Conservation (phyloP, 2,113 vertebrate genomes). For the Syngnathus typhle region DNA sequence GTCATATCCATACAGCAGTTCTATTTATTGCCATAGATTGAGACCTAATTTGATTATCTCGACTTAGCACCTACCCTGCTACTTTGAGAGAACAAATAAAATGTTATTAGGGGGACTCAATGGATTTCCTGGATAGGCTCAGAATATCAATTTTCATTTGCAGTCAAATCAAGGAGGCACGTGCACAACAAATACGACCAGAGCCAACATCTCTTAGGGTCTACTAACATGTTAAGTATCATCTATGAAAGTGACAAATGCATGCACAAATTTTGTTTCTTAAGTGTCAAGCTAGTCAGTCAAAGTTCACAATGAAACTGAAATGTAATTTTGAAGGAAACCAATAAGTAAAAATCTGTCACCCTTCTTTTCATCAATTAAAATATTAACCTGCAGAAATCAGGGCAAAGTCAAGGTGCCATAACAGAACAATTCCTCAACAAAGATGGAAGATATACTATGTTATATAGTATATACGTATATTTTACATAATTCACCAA, state of each 20-base stretch:
- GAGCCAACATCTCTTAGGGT: not conserved
- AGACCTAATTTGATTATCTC: slow-evolving; percentile 26
- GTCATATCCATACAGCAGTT: slow-evolving; percentile 24
- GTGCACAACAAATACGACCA: slow-evolving; percentile 1
- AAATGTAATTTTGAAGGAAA: too few species aligned
- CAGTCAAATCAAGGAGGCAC: slow-evolving; percentile 5
- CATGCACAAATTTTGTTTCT: not conserved
- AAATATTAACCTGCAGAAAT: not conserved
- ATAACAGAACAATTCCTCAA: too few species aligned
- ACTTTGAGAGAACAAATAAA: slow-evolving; percentile 25
- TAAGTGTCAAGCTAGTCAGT: not conserved
- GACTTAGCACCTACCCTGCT: not conserved
- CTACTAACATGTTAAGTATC: not conserved
- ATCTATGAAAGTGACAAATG: not conserved
- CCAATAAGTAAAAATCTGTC: too few species aligned
- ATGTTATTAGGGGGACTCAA: slow-evolving; percentile 37
- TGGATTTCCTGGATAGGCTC: slow-evolving; percentile 31
- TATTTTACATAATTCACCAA: too few species aligned
- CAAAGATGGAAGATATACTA: too few species aligned
- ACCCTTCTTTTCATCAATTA: not conserved
- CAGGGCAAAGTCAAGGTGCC: too few species aligned
- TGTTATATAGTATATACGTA: too few species aligned
- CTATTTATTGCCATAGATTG: slow-evolving; percentile 35
- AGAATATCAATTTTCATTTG: slow-evolving; percentile 24
- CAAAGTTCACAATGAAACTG: too few species aligned